phyloP scores from a whole-genome alignment of 1,140 invertebrate genomes.

The Piezodorus guildinii region DNA sequence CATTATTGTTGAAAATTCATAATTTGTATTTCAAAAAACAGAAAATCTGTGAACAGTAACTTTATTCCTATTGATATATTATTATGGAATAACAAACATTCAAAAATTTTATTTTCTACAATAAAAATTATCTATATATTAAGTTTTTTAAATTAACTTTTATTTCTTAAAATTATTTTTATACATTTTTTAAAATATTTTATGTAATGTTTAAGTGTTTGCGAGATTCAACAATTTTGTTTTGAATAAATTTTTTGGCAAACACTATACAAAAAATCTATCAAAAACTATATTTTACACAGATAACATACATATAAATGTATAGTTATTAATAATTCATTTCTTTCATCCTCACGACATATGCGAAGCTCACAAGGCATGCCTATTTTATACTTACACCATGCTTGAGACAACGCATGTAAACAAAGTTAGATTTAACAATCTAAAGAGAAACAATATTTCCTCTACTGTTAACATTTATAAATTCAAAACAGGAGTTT shows the following conservation, averaged over 20 bases:
- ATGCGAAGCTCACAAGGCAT: neutral
- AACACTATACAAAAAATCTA: conserved; percentile 14
- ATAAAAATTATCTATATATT: too few species aligned
- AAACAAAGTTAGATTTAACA: conserved; percentile 3
- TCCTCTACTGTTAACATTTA: neutral
- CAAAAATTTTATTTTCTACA: too few species aligned
- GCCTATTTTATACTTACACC: conserved; percentile 11
- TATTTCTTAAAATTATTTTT: too few species aligned
- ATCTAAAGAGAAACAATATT: neutral
- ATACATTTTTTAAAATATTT: too few species aligned
- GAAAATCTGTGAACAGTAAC: too few species aligned
- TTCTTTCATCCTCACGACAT: neutral
- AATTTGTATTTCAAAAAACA: too few species aligned
- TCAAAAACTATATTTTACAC: conserved; percentile 6
- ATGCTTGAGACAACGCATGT: neutral
- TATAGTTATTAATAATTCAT: conserved; percentile 4
- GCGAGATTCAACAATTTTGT: conserved; percentile 11
- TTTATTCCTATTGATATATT: too few species aligned
- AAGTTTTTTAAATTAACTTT: too few species aligned
- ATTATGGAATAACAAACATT: too few species aligned
- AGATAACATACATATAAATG: conserved; percentile 7
- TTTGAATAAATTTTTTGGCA: neutral
- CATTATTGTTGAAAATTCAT: too few species aligned
- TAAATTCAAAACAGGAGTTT: too few species aligned
- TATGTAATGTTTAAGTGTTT: neutral